Conservation (phyloP, 1,140 invertebrate species). For the Oryzaephilus surinamensis region DNA sequence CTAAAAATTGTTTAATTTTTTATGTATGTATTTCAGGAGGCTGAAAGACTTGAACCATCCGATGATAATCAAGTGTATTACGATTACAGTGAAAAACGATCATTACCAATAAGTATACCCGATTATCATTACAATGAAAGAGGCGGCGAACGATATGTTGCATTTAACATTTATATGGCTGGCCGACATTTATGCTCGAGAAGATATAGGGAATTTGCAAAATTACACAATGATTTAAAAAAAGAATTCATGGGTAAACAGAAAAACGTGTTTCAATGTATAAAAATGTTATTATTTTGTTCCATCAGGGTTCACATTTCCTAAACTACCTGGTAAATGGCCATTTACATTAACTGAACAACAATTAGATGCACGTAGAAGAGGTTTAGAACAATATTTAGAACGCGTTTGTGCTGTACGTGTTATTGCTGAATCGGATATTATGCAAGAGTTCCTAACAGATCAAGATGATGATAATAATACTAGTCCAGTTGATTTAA, state of each 20-base stretch:
- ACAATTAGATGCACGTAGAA: slow-evolving; percentile 84
- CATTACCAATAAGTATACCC: slow-evolving; percentile 95
- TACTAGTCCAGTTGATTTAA: slow-evolving; percentile 83
- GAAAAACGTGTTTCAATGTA: background rate
- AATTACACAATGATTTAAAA: slow-evolving; percentile 80
- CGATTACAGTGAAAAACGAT: slow-evolving; percentile 97
- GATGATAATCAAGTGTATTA: slow-evolving; percentile 83
- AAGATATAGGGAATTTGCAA: slow-evolving; percentile 90
- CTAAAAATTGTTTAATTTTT: slow-evolving; percentile 5
- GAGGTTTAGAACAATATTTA: slow-evolving; percentile 93
- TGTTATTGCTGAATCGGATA: slow-evolving; percentile 94
- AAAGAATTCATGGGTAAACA: slow-evolving; percentile 79
- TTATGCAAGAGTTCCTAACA: slow-evolving; percentile 94
- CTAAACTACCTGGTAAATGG: slow-evolving; percentile 97
- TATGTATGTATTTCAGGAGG: slow-evolving; percentile 49
- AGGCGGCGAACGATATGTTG: slow-evolving; percentile 84
- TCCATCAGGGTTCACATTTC: slow-evolving; percentile 78
- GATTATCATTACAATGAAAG: slow-evolving; percentile 79
- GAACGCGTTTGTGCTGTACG: slow-evolving; percentile 97
- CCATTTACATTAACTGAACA: slow-evolving; percentile 94
- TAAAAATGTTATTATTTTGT: background rate
- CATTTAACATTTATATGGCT: slow-evolving; percentile 99
- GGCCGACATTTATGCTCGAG: slow-evolving; percentile 92
- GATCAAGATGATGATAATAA: slow-evolving; percentile 81
- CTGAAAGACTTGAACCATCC: slow-evolving; percentile 72